A percentile compares a stretch with the other conserved stretches of the same genome.
Conservation (phyloP, 2,113 vertebrate species). For the Chlamydotis undulata region DNA sequence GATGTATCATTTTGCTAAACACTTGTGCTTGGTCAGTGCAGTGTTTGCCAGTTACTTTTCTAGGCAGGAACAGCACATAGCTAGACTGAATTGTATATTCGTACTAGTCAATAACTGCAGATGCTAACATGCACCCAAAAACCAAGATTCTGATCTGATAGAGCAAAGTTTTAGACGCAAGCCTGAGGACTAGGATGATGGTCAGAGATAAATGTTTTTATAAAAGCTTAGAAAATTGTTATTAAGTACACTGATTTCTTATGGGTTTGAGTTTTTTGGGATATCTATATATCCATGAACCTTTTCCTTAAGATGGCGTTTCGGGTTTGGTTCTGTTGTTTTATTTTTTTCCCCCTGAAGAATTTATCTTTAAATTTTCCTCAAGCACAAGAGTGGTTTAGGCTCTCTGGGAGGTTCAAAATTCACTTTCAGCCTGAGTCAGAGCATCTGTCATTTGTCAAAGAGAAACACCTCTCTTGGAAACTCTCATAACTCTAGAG, state of each 20-base stretch:
- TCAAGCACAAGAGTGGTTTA: background rate
- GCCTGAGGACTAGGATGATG: background rate
- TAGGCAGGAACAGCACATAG: background rate
- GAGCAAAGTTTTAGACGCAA: background rate
- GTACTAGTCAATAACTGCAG: background rate
- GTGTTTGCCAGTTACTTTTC: background rate
- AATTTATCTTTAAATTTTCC: background rate
- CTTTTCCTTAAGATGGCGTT: background rate
- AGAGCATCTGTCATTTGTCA: background rate
- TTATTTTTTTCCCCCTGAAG: background rate
- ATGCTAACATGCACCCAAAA: background rate
- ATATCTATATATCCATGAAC: background rate
- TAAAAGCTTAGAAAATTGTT: background rate
- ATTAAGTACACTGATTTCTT: background rate
- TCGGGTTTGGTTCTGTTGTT: background rate
- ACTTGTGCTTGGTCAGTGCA: background rate
- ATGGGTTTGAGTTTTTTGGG: accelerated
- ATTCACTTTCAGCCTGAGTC: background rate
- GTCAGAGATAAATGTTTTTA: background rate
- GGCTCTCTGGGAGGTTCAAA: background rate
- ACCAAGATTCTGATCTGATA: background rate
- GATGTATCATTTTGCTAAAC: background rate
- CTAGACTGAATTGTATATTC: background rate
- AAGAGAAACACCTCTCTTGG: background rate
- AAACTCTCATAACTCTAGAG: background rate